Evolutionary conservation across 2,888 invertebrate genomes (phyloP).

Genomic region (Sarcophaga carnaria): DNA sequence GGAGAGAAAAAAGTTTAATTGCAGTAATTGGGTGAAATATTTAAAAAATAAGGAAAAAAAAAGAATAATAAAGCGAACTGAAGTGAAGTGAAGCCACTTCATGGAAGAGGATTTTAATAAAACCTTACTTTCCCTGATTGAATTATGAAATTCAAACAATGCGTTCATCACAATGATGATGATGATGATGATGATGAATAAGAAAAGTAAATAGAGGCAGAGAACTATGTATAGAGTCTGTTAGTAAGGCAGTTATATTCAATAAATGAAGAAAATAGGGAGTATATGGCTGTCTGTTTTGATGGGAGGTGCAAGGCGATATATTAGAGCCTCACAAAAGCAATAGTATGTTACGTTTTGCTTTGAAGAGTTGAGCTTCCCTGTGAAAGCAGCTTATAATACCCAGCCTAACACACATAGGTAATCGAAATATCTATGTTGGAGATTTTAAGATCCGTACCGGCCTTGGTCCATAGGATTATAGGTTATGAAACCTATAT

Average conservation of each 20-base stretch:
- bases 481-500: no score
- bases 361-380: no score
- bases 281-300: no score
- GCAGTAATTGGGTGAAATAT: constrained; percentile 67
- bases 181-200: constrained; percentile 22
- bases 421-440: no score
- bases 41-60: constrained; percentile 17
- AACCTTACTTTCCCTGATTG: constrained; percentile 54
- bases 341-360: no score
- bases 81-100: not conserved
- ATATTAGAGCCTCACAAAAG: no score
- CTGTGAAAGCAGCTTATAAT: no score
- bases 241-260: not conserved
- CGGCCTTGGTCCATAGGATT: no score
- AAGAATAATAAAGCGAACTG: not conserved
- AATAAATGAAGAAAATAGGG: no score
- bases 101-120: not conserved
- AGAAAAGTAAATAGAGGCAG: not conserved
- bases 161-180: constrained; percentile 14
- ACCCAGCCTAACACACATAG: no score
- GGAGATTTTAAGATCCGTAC: no score
- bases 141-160: constrained; percentile 56
- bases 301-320: no score
- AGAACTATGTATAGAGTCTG: not conserved
- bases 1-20: constrained; percentile 58